Percentiles rank a stretch among this genome's conserved stretches.
Evolutionary conservation across 2,113 vertebrate genomes (phyloP).

Genomic region (Platycercus adscitus): DNA sequence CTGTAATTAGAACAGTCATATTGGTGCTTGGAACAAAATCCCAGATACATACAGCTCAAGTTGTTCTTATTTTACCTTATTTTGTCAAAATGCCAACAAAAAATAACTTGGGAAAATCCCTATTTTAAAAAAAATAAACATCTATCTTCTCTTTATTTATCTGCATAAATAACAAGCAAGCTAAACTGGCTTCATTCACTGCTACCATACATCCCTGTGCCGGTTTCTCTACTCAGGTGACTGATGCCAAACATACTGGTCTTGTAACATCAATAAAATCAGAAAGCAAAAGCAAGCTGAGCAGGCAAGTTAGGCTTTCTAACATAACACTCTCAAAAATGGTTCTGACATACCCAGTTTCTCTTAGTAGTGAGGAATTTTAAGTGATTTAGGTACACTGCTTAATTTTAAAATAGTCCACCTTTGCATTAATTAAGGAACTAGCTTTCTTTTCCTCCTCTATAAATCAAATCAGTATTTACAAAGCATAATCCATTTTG

Average conservation of each 20-base stretch:
- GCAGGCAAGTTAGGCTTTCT: not conserved
- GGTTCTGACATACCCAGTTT: not conserved
- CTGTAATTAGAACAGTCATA: not conserved
- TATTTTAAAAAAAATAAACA: not conserved
- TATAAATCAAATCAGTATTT: not conserved
- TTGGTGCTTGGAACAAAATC: not conserved
- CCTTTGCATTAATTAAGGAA: not conserved
- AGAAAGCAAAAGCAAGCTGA: not conserved
- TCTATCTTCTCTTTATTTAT: not conserved
- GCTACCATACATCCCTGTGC: not conserved
- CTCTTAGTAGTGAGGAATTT: not conserved
- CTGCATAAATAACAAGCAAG: not conserved
- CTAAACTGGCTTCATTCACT: not conserved
- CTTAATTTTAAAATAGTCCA: not conserved
- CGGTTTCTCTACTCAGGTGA: not conserved
- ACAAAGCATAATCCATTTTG: not conserved
- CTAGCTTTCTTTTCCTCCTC: not conserved
- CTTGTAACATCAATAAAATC: not conserved
- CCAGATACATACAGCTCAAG: not conserved
- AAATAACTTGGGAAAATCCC: not conserved
- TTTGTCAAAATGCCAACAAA: not conserved
- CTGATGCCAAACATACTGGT: not conserved
- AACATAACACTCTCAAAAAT: not conserved
- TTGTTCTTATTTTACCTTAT: not conserved
- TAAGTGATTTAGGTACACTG: not conserved